These are phyloP conservation scores for Artibeus jamaicensis DNA, from an alignment of 2,797 vertebrate genomes.

Conservation along the genomic window DNA sequence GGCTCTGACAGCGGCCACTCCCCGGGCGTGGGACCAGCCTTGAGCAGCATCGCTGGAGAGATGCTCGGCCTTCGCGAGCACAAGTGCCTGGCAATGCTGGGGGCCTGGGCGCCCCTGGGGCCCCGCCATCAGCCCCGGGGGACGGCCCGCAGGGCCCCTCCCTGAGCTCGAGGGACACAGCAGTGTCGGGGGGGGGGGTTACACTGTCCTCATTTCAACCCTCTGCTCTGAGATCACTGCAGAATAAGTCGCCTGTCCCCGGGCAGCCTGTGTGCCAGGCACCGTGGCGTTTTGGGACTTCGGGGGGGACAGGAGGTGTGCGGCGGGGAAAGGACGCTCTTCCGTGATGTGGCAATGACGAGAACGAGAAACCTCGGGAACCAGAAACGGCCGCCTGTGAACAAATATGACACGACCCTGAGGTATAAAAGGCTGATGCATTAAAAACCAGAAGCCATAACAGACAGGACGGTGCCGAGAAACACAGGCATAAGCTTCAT, in stretches of 20 bases:
- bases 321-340: fast-evolving
- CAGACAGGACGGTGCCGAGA: neutral
- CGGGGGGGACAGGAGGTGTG: fast-evolving
- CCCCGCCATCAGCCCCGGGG: conserved; percentile 12
- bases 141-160: fast-evolving
- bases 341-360: fast-evolving
- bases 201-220: neutral
- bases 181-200: fast-evolving
- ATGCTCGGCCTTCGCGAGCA: fast-evolving
- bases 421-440: neutral
- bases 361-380: neutral
- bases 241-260: neutral
- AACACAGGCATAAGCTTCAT: too few species aligned
- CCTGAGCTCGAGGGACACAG: neutral
- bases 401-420: neutral
- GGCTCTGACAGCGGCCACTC: conserved; percentile 88
- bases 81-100: neutral
- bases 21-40: conserved; percentile 82
- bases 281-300: fast-evolving
- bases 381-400: neutral
- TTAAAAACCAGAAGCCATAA: neutral
- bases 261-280: fast-evolving
- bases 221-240: neutral
- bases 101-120: conserved; percentile 41
- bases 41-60: conserved; percentile 37